Evolutionary conservation across 1,140 invertebrate genomes (phyloP), one percentile per base, ranked within the genome.

Genomic region (Anastatus disparis): DNA sequence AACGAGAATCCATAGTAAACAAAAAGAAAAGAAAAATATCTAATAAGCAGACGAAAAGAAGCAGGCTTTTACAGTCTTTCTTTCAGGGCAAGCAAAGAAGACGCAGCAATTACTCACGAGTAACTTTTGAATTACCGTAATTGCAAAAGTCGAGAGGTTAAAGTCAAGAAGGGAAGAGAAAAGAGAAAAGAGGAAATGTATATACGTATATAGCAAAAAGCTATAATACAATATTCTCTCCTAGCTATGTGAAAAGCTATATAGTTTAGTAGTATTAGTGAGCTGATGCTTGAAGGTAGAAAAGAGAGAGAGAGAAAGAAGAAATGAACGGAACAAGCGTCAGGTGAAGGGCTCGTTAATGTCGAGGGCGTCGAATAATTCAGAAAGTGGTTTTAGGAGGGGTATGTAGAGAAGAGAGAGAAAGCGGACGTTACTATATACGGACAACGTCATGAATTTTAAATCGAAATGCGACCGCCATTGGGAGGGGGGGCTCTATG

Each of bases 121-220:
- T 20, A 65, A 65, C 29, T 65, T n/a, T 65, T 53, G 40, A 53
- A 65, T 65, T 65, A 38, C 35, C 17, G 26, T 40, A 65, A 65
- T 65, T 53, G 22, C 48, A 17, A 3, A n/a, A n/a, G 22, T 17
- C 17, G 44, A 35, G 31, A 35, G n/a, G n/a, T n/a, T n/a, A n/a
- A n/a, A n/a, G n/a, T n/a, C n/a, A n/a, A n/a, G n/a, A n/a, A n/a
- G 31, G 31, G 31, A 35, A 35, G n/a, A n/a, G n/a, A n/a, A n/a
- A n/a, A n/a, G n/a, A n/a, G n/a, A n/a, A n/a, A n/a, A n/a, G n/a
- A n/a, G n/a, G n/a, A n/a, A n/a, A n/a, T n/a, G n/a, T n/a, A n/a
- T n/a, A n/a, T n/a, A n/a, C n/a, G n/a, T n/a, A n/a, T n/a, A n/a
- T n/a, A n/a, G n/a, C n/a, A n/a, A n/a, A n/a, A n/a, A n/a, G n/a